These are phyloP conservation scores for Mesorhabditis sp. DNA, from an alignment of 2,888 invertebrate species.

Conservation along the genomic window DNA sequence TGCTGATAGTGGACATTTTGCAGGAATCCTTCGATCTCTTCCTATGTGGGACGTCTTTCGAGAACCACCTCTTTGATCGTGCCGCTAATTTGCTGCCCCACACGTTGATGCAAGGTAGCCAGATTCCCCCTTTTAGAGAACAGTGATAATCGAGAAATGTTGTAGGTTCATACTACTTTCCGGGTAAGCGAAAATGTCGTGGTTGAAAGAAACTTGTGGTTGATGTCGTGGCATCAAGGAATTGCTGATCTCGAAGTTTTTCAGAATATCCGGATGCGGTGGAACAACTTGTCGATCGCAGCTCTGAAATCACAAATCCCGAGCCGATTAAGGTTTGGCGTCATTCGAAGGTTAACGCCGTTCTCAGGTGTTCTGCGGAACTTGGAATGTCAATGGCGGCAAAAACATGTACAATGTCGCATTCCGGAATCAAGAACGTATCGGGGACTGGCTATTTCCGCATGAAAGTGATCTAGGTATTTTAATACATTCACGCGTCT, in stretches of 20 bases:
- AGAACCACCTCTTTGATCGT: slow-evolving; percentile 84
- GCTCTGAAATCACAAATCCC: slow-evolving; percentile 35
- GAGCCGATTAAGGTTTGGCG: slow-evolving; percentile 34
- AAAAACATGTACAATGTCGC: slow-evolving; percentile 95
- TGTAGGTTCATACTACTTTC: too few species aligned
- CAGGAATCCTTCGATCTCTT: slow-evolving; percentile 90
- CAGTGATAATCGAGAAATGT: too few species aligned
- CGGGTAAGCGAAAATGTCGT: too few species aligned
- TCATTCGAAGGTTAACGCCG: too few species aligned
- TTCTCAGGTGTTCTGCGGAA: slow-evolving; percentile 72
- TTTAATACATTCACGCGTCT: background rate
- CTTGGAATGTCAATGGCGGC: slow-evolving; percentile 98
- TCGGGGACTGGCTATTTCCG: slow-evolving; percentile 61
- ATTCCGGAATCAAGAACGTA: slow-evolving; percentile 59
- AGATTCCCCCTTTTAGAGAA: too few species aligned
- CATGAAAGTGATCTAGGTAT: slow-evolving; percentile 5
- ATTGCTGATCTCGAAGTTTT: slow-evolving; percentile 14
- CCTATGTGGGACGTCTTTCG: slow-evolving; percentile 83
- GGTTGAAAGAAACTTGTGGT: too few species aligned
- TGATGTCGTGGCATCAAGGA: too few species aligned
- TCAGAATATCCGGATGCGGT: slow-evolving; percentile 52
- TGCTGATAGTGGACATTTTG: background rate
- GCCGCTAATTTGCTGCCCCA: slow-evolving; percentile 81
- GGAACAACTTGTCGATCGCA: slow-evolving; percentile 41
- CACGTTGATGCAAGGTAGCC: slow-evolving; percentile 75